Evolutionary conservation across 1,140 invertebrate genomes (phyloP).

Genomic region (Stratiolaelaps scimitus): DNA sequence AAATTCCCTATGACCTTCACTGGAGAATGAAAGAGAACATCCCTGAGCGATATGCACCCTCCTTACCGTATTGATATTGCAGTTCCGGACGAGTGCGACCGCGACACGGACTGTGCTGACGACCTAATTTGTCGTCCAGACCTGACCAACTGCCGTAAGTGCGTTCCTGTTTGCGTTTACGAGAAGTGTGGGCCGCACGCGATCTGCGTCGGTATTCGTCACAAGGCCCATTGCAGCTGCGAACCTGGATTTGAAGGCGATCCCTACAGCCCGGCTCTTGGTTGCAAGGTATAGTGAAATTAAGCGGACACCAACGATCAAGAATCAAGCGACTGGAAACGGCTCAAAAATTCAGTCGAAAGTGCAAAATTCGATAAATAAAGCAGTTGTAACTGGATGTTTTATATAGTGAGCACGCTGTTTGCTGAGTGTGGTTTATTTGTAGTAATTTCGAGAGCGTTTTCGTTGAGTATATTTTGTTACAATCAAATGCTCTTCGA

Average conservation of each 20-base stretch:
- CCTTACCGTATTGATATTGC: not conserved
- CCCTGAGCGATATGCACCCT: too few relatives aligned
- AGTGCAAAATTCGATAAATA: constrained; percentile 16
- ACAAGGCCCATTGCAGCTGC: constrained; percentile 57
- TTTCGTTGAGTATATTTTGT: too few relatives aligned
- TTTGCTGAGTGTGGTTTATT: too few relatives aligned
- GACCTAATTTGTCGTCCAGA: constrained; percentile 26
- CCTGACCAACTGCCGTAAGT: not conserved
- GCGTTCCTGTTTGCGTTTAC: constrained; percentile 35
- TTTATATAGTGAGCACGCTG: too few relatives aligned
- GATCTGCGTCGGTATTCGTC: constrained; percentile 34
- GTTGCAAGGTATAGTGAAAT: constrained; percentile 32
- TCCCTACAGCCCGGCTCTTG: constrained; percentile 43
- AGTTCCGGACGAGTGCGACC: constrained; percentile 12
- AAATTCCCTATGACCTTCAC: too few relatives aligned
- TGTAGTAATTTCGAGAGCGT: too few relatives aligned
- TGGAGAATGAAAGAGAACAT: too few relatives aligned
- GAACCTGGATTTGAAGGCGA: constrained; percentile 66
- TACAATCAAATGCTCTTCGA: too few relatives aligned
- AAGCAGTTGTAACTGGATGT: not conserved
- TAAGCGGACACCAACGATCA: constrained; percentile 26
- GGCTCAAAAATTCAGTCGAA: not conserved
- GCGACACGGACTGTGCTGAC: constrained; percentile 49
- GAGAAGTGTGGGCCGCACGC: constrained; percentile 35
- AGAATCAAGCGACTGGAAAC: constrained; percentile 1